Conservation (phyloP, 2,113 vertebrate genomes). For the Tyrannus savana region DNA sequence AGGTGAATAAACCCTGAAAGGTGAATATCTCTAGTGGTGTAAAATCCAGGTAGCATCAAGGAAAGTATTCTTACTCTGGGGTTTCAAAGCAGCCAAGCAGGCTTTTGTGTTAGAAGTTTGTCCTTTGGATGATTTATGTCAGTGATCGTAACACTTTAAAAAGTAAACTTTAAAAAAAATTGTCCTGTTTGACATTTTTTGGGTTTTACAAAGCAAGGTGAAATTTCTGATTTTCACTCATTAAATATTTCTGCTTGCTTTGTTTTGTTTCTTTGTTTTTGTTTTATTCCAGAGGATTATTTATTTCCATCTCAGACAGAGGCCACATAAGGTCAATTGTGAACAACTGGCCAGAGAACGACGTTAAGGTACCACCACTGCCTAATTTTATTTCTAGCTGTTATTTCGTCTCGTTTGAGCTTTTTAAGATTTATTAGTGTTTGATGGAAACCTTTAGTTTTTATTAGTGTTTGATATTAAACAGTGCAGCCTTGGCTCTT, state of each 20-base stretch:
- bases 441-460: neutral
- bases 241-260: neutral
- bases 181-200: neutral
- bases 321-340: constrained; percentile 94
- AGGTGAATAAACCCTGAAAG: neutral
- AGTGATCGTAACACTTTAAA: neutral
- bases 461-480: neutral
- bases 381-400: neutral
- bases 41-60: neutral
- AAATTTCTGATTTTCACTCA: neutral
- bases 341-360: constrained; percentile 96
- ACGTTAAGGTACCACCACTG: constrained; percentile 82
- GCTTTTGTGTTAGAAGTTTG: neutral
- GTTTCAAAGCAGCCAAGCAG: neutral
- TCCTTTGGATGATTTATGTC: neutral
- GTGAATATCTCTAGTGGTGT: neutral
- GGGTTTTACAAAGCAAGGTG: neutral
- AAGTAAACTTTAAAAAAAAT: neutral
- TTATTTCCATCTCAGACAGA: constrained; percentile 94
- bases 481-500: neutral
- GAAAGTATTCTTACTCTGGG: neutral
- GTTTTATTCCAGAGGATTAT: constrained; percentile 84
- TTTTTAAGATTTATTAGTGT: neutral
- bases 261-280: neutral
- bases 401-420: neutral